A percentile compares a stretch with the other conserved stretches of the same genome.
Evolutionary conservation across 2,113 vertebrate species (phyloP).

Genomic region (Danio rerio): DNA sequence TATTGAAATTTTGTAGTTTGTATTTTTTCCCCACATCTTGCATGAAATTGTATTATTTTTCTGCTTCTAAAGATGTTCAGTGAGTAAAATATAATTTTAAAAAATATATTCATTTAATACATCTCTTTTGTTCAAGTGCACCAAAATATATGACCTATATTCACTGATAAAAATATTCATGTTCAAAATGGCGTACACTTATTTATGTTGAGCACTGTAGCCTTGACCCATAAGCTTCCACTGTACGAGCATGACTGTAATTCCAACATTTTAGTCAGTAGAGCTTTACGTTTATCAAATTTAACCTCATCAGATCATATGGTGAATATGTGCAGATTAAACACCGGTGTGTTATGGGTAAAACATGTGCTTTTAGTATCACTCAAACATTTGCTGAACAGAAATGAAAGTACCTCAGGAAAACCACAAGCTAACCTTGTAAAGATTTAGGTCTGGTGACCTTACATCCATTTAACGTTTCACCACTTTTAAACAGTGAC

Average conservation of each 20-base stretch:
- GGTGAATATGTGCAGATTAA: background rate
- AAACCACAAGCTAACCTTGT: background rate
- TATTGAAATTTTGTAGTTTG: too few relatives aligned
- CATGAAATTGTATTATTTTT: too few relatives aligned
- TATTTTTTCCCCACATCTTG: too few relatives aligned
- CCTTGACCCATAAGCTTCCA: background rate
- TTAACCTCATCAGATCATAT: background rate
- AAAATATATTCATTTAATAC: too few relatives aligned
- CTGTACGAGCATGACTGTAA: background rate
- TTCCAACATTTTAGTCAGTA: background rate
- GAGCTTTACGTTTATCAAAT: background rate
- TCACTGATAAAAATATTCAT: too few relatives aligned
- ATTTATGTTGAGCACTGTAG: too few relatives aligned
- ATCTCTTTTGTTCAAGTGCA: too few relatives aligned
- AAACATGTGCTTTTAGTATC: constrained; percentile 16
- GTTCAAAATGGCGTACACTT: too few relatives aligned
- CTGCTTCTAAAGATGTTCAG: too few relatives aligned
- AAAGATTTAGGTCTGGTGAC: background rate
- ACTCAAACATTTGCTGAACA: constrained; percentile 4
- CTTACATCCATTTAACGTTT: background rate
- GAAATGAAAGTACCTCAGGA: constrained; percentile 1
- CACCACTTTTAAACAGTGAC: background rate
- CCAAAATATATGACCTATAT: too few relatives aligned
- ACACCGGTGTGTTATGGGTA: background rate
- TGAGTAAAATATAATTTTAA: too few relatives aligned